Conservation (phyloP, 2,888 invertebrate genomes). For the Strigamia transsilvanica region DNA sequence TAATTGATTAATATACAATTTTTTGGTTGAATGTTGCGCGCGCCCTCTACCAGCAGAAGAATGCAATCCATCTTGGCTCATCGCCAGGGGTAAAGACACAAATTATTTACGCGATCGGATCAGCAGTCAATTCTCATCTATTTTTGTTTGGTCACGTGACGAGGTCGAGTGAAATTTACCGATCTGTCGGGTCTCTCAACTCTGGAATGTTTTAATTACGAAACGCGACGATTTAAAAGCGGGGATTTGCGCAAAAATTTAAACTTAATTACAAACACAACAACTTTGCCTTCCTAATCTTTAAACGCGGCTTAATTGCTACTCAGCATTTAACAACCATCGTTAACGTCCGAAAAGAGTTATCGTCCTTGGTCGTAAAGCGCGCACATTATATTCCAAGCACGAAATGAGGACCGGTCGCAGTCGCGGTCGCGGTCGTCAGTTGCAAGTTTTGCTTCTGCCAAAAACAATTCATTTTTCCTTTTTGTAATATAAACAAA, state of each 20-base stretch:
- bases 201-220: constrained; percentile 39
- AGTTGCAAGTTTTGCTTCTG: no score
- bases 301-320: constrained; percentile 15
- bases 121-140: constrained; percentile 7
- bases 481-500: neutral
- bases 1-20: neutral
- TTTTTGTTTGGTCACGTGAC: constrained; percentile 6
- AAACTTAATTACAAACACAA: constrained; percentile 34
- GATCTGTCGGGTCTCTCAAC: neutral
- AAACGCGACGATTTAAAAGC: neutral
- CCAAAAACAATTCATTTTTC: neutral
- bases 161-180: constrained; percentile 17
- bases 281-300: constrained; percentile 12
- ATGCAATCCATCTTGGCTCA: neutral
- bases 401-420: constrained; percentile 23
- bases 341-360: constrained; percentile 24
- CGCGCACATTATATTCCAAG: neutral
- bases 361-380: neutral
- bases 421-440: neutral
- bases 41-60: neutral
- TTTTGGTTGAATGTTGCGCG: no score
- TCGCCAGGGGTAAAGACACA: neutral
- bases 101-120: constrained; percentile 20
- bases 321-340: constrained; percentile 17
- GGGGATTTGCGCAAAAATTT: neutral